Conservation (phyloP, 2,113 vertebrate genomes). For the Rhabdomys dilectus region DNA sequence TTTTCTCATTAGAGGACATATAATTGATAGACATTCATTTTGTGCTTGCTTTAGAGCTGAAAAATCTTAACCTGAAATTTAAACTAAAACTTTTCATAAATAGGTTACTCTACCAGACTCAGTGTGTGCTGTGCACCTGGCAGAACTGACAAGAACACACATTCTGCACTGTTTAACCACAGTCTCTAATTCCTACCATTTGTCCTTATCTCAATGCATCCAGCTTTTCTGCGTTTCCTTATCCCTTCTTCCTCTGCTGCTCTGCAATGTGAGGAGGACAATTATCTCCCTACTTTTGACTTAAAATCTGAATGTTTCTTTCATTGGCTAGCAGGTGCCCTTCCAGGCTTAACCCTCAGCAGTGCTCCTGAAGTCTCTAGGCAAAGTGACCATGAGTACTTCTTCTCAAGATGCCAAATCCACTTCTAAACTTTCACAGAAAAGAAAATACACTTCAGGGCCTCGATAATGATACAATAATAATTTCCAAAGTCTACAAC, state of each 20-base stretch:
- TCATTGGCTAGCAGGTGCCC: too few species aligned
- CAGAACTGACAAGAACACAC: fast-evolving
- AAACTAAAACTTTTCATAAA: not conserved
- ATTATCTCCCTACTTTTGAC: not conserved
- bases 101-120: not conserved
- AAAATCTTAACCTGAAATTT: not conserved
- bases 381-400: too few species aligned
- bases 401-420: not conserved
- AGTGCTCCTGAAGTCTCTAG: too few species aligned
- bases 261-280: not conserved
- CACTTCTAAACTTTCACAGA: not conserved
- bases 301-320: not conserved
- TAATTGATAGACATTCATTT: not conserved
- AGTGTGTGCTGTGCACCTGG: too few species aligned
- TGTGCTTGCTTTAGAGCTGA: not conserved
- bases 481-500: not conserved
- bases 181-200: too few species aligned
- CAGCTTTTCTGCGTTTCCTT: too few species aligned
- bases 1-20: not conserved
- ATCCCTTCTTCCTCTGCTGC: not conserved
- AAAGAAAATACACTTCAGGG: not conserved
- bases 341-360: not conserved
- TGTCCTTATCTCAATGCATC: not conserved
- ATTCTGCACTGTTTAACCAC: too few species aligned
- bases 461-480: not conserved